Base-by-base conservation (phyloP, 2,797 vertebrate genomes). In the Mustela erminea region DNA sequence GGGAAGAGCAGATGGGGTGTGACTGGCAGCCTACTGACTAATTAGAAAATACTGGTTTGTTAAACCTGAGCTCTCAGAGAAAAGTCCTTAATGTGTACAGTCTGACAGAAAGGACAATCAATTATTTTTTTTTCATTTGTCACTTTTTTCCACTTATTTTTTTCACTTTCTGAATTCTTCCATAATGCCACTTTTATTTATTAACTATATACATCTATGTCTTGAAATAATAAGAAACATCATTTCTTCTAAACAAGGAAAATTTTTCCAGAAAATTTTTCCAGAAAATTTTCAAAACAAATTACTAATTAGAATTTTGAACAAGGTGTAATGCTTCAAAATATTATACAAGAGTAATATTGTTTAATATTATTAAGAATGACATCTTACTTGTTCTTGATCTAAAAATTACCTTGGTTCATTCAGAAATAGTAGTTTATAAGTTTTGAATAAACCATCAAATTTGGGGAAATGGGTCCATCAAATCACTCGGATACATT, bases 41-140 rank as follows among this genome's bases (percentile, higher is more conserved):
- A 92, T 87, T 88, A 96, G 58, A 83, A 87, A 95, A 84, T 56
- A 60, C 18, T 70, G 49, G 18, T 93, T 94, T 95, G 49, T 75
- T 89, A 97, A 93, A 96, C 58, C 64, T 80, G 54, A 90, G 58
- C 49, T 89, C 17, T 75, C 66, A 82, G 25, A 92, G 56, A 82
- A 70, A 94, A 90, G 25, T 27, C 25, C n/a, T 88, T 77, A 83
- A 80, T 54, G 21, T 74, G 27, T 78, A 78, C 8, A 72, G 60
- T 84, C 41, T 78, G 23, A 94, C 9, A 78, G 52, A 72, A 91
- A 87, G 46, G 43, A 78, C 17, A 93, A 81, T 23, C 17, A 93
- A 81, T 23, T 66, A 12, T 8, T 18, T 41, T 68, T 83, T 92
- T 93, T 88, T 68, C 5, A 49, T 58, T 52, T 72, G 14, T 43